Percentiles rank a stretch among this genome's conserved stretches.
phyloP scores from a whole-genome alignment of 2,113 vertebrate genomes.

The Oncorhynchus masou region DNA sequence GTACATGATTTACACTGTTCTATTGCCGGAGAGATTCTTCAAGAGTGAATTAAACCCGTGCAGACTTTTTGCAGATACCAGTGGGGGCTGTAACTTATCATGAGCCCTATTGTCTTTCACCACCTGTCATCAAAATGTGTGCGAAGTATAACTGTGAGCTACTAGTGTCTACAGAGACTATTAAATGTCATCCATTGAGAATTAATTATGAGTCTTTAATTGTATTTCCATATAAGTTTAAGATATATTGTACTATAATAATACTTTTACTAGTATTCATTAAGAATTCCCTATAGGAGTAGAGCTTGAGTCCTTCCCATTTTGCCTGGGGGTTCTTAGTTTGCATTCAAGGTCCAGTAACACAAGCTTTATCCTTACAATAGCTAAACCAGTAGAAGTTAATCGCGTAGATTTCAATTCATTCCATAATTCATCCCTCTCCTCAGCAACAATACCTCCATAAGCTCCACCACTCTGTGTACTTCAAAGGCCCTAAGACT shows the following conservation, averaged over 20 bases:
- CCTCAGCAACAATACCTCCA: constrained; percentile 59
- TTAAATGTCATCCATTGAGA: background rate
- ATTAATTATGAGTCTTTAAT: background rate
- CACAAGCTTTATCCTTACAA: constrained; percentile 69
- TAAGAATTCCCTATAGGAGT: background rate
- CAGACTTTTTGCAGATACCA: background rate
- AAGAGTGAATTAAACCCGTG: no score
- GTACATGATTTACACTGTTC: no score
- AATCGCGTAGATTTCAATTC: constrained; percentile 67
- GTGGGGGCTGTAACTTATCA: background rate
- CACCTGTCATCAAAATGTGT: background rate
- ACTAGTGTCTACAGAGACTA: background rate
- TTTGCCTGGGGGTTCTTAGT: constrained; percentile 46
- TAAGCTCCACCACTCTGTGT: constrained; percentile 72
- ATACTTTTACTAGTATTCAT: background rate
- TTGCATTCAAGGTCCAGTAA: constrained; percentile 65
- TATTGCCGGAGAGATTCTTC: no score
- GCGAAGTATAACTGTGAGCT: background rate
- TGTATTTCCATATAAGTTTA: background rate
- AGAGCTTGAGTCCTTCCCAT: constrained; percentile 20
- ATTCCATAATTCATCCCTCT: constrained; percentile 67
- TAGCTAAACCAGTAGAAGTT: constrained; percentile 61
- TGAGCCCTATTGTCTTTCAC: background rate
- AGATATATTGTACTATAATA: no score
- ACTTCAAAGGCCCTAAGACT: constrained; percentile 71